Evolutionary conservation across 2,113 vertebrate genomes (phyloP).

Genomic region (Phalacrocorax brasilianus): DNA sequence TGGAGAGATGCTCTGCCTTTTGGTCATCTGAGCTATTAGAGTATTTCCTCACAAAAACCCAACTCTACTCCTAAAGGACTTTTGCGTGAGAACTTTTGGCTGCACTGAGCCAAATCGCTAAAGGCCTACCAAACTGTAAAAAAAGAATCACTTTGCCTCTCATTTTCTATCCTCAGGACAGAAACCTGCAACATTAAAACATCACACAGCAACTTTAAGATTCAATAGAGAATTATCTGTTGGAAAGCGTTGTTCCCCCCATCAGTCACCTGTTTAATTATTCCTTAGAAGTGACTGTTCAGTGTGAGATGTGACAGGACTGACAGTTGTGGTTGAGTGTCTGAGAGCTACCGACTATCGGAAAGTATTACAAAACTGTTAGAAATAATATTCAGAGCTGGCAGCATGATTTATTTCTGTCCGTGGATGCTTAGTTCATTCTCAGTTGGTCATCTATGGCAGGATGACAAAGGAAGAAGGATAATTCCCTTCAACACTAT

Average conservation of each 20-base stretch:
- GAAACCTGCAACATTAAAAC: neutral
- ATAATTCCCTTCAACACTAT: neutral
- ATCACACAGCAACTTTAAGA: neutral
- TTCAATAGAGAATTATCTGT: neutral
- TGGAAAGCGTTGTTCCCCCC: neutral
- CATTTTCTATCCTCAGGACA: neutral
- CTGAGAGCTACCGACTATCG: neutral
- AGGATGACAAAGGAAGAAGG: neutral
- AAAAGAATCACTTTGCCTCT: neutral
- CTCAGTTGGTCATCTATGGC: neutral
- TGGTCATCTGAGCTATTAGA: neutral
- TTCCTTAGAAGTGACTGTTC: neutral
- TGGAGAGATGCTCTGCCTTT: neutral
- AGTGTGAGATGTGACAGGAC: neutral
- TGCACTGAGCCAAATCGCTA: neutral
- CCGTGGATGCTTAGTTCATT: neutral
- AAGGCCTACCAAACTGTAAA: neutral
- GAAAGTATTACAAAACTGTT: neutral
- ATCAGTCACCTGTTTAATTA: neutral
- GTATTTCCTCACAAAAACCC: neutral
- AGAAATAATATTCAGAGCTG: neutral
- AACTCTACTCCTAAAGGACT: neutral
- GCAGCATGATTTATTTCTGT: neutral
- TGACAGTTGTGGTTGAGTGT: neutral
- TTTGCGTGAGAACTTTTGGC: neutral